These are phyloP conservation scores for Troilus luridus DNA, from an alignment of 2,888 invertebrate species.

Conservation along the genomic window DNA sequence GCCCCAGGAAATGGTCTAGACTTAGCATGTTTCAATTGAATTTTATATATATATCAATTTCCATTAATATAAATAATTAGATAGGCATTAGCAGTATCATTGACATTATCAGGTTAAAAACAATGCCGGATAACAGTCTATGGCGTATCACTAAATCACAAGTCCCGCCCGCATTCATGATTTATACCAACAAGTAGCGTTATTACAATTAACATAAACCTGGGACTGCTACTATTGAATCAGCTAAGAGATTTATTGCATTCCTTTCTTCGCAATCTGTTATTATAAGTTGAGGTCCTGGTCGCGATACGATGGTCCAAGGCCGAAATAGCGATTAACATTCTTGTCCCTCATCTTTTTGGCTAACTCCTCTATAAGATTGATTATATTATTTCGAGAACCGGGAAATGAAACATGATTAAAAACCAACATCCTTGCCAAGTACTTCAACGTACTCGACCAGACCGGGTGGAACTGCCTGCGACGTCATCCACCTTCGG, in stretches of 20 bases:
- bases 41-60: too few species aligned
- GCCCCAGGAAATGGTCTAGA: too few species aligned
- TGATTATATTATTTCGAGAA: background rate
- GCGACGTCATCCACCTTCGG: background rate
- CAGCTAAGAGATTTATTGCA: background rate
- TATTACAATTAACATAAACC: rapidly evolving
- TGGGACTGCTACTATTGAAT: background rate
- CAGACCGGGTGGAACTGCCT: background rate
- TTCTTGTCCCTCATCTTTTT: background rate
- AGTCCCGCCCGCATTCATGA: too few species aligned
- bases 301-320: background rate
- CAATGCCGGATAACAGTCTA: too few species aligned
- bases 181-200: too few species aligned
- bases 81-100: too few species aligned
- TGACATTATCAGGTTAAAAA: too few species aligned
- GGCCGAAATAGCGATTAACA: background rate
- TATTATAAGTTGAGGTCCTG: background rate
- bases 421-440: background rate
- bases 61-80: too few species aligned
- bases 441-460: background rate
- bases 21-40: too few species aligned
- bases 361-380: too few species aligned
- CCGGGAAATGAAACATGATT: background rate
- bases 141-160: too few species aligned
- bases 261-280: background rate